Conservation (phyloP, 1,140 invertebrate genomes). For the Vanessa tameamea region DNA sequence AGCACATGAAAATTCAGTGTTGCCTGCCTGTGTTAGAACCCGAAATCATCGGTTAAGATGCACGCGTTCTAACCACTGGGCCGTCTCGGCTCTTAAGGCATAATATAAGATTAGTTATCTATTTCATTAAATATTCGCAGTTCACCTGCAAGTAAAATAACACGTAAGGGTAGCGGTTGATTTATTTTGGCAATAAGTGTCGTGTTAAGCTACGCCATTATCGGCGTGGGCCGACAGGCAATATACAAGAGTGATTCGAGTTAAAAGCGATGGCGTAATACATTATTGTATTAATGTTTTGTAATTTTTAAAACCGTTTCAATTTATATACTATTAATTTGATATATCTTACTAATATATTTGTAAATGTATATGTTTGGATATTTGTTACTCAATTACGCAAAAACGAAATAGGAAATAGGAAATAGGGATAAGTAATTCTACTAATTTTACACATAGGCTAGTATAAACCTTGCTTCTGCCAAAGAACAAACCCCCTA, state of each 20-base stretch:
- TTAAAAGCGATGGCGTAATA: constrained; percentile 20
- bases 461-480: too few relatives aligned
- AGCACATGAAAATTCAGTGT: too few relatives aligned
- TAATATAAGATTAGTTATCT: neutral
- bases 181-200: constrained; percentile 76
- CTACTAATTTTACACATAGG: too few relatives aligned
- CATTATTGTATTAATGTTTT: constrained; percentile 1
- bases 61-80: too few relatives aligned
- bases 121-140: constrained; percentile 15
- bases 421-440: too few relatives aligned
- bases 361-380: too few relatives aligned
- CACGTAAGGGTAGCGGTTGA: constrained; percentile 54
- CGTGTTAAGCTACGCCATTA: constrained; percentile 69
- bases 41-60: too few relatives aligned
- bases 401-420: too few relatives aligned
- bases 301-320: neutral
- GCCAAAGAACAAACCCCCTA: too few relatives aligned
- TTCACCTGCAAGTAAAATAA: constrained; percentile 44
- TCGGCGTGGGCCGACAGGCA: constrained; percentile 50
- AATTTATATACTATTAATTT: neutral
- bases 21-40: too few relatives aligned
- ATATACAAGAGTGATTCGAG: constrained; percentile 36
- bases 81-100: too few relatives aligned
- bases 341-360: neutral
- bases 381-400: too few relatives aligned